A percentile compares a stretch with the other conserved stretches of the same genome.
These are phyloP conservation scores for Haliclona indistincta DNA, from an alignment of 37 sponge, comb jelly and placozoan species.

Conservation along the genomic window DNA sequence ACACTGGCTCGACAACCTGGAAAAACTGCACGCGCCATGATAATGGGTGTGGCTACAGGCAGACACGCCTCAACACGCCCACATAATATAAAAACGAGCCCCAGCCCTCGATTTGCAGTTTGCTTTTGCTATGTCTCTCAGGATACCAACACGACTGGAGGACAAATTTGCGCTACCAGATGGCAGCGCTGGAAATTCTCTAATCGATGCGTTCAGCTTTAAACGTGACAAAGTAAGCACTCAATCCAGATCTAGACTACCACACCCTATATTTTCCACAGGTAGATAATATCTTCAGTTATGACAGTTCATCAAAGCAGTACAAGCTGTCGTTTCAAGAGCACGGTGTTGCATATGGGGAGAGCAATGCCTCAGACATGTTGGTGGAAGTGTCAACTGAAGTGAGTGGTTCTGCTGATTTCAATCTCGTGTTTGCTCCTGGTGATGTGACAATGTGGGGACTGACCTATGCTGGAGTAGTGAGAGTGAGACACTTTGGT, in stretches of 20 bases:
- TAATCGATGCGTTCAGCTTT: conserved; percentile 23
- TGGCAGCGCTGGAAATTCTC: conserved; percentile 28
- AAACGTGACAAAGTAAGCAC: conserved; percentile 31
- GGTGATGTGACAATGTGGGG: conserved; percentile 71
- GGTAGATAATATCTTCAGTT: conserved; percentile 16
- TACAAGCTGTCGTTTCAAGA: conserved; percentile 45
- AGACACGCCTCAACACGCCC: no score
- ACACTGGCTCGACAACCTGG: neutral
- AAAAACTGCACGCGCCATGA: neutral
- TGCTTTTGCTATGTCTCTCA: neutral
- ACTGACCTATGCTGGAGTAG: conserved; percentile 76
- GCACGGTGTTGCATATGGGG: conserved; percentile 74
- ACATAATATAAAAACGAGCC: no score
- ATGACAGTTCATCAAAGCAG: neutral
- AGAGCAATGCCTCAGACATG: conserved; percentile 36
- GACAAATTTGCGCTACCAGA: conserved; percentile 38
- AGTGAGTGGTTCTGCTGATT: neutral
- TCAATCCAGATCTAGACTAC: conserved; percentile 6
- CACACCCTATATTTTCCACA: neutral
- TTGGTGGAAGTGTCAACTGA: conserved; percentile 18
- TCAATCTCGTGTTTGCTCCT: conserved; percentile 34
- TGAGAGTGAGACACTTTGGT: conserved; percentile 54
- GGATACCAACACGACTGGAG: conserved; percentile 56
- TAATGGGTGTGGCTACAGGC: neutral
- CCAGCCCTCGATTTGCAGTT: no score